These are phyloP conservation scores for Palythoa grandis DNA, from an alignment of 92 coral and sea anemone species.

Conservation along the genomic window DNA sequence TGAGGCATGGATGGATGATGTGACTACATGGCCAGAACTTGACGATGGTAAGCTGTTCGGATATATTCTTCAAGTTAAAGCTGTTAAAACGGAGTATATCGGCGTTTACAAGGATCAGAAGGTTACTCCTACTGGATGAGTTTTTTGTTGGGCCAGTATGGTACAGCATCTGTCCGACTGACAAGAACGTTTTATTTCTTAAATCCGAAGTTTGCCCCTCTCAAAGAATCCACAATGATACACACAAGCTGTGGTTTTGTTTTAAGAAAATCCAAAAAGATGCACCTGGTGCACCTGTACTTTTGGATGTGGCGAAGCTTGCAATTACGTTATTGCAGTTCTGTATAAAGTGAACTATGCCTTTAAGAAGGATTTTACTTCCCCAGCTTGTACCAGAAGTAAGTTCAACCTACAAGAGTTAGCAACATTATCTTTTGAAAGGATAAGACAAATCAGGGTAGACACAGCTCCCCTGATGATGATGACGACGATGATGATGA, in stretches of 20 bases:
- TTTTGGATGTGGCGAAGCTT: conserved; percentile 6
- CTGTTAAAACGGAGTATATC: conserved; percentile 29
- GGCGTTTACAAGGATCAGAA: conserved; percentile 3
- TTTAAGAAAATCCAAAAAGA: not conserved
- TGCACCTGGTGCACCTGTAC: conserved; percentile 42
- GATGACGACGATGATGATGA: not conserved
- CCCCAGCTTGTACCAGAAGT: conserved; percentile 42
- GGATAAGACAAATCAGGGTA: not conserved
- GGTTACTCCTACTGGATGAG: not conserved
- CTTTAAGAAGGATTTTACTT: conserved; percentile 5
- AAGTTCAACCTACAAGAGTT: conserved; percentile 35
- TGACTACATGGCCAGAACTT: conserved; percentile 25
- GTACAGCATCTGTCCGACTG: not conserved
- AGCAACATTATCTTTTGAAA: conserved; percentile 18
- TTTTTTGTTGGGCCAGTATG: not conserved
- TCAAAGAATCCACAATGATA: conserved; percentile 39
- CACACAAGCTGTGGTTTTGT: conserved; percentile 50
- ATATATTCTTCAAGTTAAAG: conserved; percentile 31
- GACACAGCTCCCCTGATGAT: conserved; percentile 1
- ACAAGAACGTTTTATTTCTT: too few relatives aligned
- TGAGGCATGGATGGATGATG: conserved; percentile 29
- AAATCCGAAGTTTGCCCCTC: conserved; percentile 21
- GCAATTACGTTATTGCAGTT: conserved; percentile 48
- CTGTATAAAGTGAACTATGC: conserved; percentile 42
- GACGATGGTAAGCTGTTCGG: conserved; percentile 27